Evolutionary conservation across 2,113 vertebrate species (phyloP), one percentile per base, ranked within the genome.

Genomic region (Falco punctatus): DNA sequence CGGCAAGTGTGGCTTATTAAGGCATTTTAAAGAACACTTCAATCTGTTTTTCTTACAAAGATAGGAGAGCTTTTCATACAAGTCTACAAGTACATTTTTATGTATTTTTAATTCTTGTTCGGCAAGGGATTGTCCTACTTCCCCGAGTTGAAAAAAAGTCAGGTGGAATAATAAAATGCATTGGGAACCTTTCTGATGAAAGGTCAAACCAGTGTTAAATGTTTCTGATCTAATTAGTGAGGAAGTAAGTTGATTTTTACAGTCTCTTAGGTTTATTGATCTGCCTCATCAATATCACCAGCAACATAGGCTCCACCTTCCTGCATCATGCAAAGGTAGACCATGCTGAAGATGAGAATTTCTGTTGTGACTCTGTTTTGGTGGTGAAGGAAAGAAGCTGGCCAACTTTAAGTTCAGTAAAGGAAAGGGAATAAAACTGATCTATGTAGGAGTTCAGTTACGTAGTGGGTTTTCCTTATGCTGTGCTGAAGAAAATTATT

Each of bases 1-100:
- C 99, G 96, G 99, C 98, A 98, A 93, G 98, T 96, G 88, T 72
- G 82, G 35, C 67, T 95, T 71, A 27, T 24, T 78, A 7, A 75
- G 52, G 55, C 70, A 13, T 33, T 91, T 73, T 20, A 30, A 57
- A 38, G 83, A 73, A 26, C 22, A 35, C 32, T 86, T n/a, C 4
- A 20, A 26, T 48, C 2, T 49, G 0, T 20, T 66, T 87, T 83
- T 71, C 22, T 55, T 90, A 4, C 13, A 59, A 77, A 72, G n/a
- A 67, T 48, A 18, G 14, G 44, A n/a, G 57, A 84, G 4, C 8
- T 66, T 66, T 66, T 64, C 26, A 10, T 52, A 28, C 28, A 72
- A 16, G 74, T 58, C 30, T 59, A 19, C 15, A 70, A 54, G 3
- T 58, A 21, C 3, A 9, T 10, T 69, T 69, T 54, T 2, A 21